Conservation (phyloP, 2,113 vertebrate genomes). For the Callopanchax toddi region DNA sequence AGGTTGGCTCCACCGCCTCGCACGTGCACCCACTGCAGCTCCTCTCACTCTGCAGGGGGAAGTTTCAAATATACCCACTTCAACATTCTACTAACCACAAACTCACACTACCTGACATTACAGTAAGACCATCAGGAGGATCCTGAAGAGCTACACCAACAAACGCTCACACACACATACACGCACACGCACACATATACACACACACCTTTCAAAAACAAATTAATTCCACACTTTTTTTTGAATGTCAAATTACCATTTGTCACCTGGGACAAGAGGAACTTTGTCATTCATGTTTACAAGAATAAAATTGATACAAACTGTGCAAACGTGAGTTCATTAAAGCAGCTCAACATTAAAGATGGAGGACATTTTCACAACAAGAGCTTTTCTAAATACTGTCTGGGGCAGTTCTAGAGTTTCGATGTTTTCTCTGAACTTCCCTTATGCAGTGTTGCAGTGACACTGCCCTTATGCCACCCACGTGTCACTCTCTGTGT, state of each 20-base stretch:
- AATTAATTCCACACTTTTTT: not conserved
- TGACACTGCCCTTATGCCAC: not conserved
- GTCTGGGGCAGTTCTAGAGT: conserved; percentile 1
- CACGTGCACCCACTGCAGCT: conserved; percentile 12
- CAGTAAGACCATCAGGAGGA: conserved; percentile 11
- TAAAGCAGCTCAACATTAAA: not conserved
- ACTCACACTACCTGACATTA: not conserved
- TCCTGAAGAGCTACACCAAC: conserved; percentile 24
- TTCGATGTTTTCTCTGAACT: conserved; percentile 13
- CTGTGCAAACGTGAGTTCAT: too few species aligned
- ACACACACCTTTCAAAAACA: conserved; percentile 3
- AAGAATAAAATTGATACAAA: not conserved
- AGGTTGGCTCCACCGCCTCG: not conserved
- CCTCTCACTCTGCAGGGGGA: conserved; percentile 9
- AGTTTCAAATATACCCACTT: conserved; percentile 39
- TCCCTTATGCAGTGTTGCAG: conserved; percentile 21
- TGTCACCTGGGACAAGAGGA: not conserved
- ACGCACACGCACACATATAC: conserved; percentile 29
- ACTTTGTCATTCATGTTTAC: not conserved
- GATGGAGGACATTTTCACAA: not conserved
- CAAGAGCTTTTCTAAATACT: not conserved
- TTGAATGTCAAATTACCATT: conserved; percentile 7
- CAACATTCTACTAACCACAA: conserved; percentile 43
- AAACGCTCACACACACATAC: not conserved
- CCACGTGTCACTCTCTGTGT: conserved; percentile 6